phyloP scores from a whole-genome alignment of 2,888 invertebrate genomes.

The Agrochola litura region DNA sequence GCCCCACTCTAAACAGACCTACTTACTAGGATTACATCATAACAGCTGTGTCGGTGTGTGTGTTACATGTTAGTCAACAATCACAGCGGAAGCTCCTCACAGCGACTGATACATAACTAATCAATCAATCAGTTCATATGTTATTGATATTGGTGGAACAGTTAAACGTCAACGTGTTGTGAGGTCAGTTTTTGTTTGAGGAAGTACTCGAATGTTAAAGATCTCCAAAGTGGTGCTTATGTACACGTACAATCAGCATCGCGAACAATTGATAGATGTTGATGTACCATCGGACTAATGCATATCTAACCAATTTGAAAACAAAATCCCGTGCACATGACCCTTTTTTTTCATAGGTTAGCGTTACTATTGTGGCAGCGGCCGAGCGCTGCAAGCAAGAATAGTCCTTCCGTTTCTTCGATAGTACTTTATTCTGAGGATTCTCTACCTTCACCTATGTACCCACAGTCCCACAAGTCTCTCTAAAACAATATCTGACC shows the following conservation, averaged over 20 bases:
- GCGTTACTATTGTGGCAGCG: no score
- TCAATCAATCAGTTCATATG: background rate
- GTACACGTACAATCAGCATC: background rate
- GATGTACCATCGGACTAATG: no score
- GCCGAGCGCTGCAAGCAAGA: no score
- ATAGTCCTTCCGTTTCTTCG: no score
- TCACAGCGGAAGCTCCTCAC: conserved; percentile 19
- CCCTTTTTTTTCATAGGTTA: no score
- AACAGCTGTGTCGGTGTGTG: background rate
- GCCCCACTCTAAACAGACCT: conserved; percentile 58
- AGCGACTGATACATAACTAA: background rate
- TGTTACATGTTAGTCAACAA: background rate
- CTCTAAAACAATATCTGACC: background rate
- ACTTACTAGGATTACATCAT: conserved; percentile 51
- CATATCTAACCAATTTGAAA: no score
- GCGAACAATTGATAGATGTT: background rate
- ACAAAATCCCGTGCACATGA: no score
- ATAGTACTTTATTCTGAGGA: background rate
- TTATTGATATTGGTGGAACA: background rate
- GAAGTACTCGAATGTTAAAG: background rate
- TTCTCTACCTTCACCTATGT: background rate
- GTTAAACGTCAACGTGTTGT: background rate
- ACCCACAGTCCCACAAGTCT: background rate
- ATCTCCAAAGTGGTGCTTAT: background rate
- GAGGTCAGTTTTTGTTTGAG: conserved; percentile 6